Conservation (phyloP, 1,140 invertebrate species). For the Caerostris darwini region DNA sequence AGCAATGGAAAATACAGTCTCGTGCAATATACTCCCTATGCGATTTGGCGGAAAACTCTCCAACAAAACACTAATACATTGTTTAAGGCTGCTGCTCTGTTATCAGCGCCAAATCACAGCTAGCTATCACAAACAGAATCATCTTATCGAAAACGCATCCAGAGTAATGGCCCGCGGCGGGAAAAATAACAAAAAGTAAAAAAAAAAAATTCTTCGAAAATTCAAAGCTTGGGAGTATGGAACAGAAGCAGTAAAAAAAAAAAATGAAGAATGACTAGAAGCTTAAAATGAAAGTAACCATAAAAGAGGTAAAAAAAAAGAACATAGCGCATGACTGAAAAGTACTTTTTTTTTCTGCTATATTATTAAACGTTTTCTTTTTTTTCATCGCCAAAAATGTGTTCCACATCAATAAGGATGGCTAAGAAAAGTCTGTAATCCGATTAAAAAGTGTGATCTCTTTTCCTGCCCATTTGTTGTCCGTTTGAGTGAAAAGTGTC, state of each 20-base stretch:
- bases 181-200: not conserved
- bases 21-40: not conserved
- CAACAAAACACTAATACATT: not conserved
- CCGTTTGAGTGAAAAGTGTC: constrained; percentile 39
- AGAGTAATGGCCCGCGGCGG: constrained; percentile 20
- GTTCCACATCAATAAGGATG: constrained; percentile 28
- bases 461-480: constrained; percentile 42
- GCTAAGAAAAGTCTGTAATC: not conserved
- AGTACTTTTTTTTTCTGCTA: not conserved
- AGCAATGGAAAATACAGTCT: not conserved
- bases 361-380: not conserved
- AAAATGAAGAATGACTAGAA: not conserved
- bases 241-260: not conserved
- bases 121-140: constrained; percentile 53
- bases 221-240: not conserved
- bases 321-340: not conserved
- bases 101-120: constrained; percentile 38
- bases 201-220: not conserved
- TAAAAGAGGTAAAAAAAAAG: not conserved
- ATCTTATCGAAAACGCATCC: constrained; percentile 8
- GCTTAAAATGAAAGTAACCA: not conserved
- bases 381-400: not conserved
- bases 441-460: constrained; percentile 36
- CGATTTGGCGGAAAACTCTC: not conserved
- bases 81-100: constrained; percentile 8